These are phyloP conservation scores for Alethe diademata DNA, from an alignment of 2,113 vertebrate genomes.

Conservation along the genomic window DNA sequence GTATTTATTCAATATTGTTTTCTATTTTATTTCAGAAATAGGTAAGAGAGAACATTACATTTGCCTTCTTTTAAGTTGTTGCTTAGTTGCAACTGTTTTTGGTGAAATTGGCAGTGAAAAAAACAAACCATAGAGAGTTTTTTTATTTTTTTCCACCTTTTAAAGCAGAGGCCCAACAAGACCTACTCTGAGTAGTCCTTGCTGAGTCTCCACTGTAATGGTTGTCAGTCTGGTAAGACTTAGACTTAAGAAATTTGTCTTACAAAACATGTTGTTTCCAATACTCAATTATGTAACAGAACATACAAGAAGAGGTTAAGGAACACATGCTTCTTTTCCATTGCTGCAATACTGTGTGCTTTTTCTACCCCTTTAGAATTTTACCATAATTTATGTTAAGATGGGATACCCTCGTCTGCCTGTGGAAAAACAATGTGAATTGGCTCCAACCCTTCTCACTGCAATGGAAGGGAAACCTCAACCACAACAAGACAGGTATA, in stretches of 20 bases:
- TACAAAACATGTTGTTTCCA: background rate
- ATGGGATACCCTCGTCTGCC: constrained; percentile 97
- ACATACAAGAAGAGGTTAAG: background rate
- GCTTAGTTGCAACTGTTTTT: background rate
- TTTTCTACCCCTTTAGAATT: constrained; percentile 83
- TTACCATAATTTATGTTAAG: constrained; percentile 99
- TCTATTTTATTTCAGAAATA: background rate
- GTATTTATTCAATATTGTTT: background rate
- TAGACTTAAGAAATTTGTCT: background rate
- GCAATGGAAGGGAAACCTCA: constrained; percentile 98
- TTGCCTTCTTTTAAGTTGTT: background rate
- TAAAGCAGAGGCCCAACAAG: background rate
- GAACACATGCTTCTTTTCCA: background rate
- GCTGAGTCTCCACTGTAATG: background rate
- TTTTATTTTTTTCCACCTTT: background rate
- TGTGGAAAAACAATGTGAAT: constrained; percentile 92
- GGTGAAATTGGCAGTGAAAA: background rate
- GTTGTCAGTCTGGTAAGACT: background rate
- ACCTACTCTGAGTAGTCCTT: background rate
- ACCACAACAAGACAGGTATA: constrained; percentile 96
- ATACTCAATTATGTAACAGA: background rate
- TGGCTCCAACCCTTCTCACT: constrained; percentile 95
- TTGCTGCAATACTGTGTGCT: background rate
- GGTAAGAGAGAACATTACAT: background rate
- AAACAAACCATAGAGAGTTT: background rate